Evolutionary conservation across 2,113 vertebrate species (phyloP).

Genomic region (Trachemys scripta): DNA sequence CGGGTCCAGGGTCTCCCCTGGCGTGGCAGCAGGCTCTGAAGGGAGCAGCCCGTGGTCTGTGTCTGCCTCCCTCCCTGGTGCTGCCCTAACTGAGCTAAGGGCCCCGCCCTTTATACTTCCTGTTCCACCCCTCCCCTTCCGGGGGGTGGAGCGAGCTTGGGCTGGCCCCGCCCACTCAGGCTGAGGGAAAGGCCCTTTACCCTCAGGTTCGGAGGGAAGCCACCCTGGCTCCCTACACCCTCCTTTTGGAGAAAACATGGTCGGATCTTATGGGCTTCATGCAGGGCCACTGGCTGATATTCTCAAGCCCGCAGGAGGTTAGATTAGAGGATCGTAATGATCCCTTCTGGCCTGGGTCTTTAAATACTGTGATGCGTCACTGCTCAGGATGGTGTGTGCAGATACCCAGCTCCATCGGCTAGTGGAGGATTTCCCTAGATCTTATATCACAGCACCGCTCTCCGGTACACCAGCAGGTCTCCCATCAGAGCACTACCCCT

Average conservation of each 20-base stretch:
- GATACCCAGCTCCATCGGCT: not conserved
- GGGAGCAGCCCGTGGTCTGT: no score
- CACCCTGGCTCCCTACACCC: no score
- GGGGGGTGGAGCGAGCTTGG: no score
- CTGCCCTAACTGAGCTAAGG: no score
- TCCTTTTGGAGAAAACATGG: not conserved
- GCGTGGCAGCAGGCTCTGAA: no score
- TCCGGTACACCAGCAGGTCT: not conserved
- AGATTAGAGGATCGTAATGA: not conserved
- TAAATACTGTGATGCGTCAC: not conserved
- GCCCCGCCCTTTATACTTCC: no score
- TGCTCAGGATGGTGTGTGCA: not conserved
- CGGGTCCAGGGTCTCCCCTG: no score
- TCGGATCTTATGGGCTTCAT: not conserved
- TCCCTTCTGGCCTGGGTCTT: not conserved
- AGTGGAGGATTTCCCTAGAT: not conserved
- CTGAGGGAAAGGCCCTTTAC: no score
- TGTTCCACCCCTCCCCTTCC: no score
- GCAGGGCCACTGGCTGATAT: not conserved
- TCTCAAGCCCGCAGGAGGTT: not conserved
- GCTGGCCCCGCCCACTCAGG: no score
- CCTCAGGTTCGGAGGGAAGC: no score
- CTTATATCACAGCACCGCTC: not conserved
- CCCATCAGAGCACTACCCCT: not conserved
- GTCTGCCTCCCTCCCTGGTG: no score